These are phyloP conservation scores for Thumatha senex DNA, from an alignment of 2,888 invertebrate genomes.

Conservation along the genomic window DNA sequence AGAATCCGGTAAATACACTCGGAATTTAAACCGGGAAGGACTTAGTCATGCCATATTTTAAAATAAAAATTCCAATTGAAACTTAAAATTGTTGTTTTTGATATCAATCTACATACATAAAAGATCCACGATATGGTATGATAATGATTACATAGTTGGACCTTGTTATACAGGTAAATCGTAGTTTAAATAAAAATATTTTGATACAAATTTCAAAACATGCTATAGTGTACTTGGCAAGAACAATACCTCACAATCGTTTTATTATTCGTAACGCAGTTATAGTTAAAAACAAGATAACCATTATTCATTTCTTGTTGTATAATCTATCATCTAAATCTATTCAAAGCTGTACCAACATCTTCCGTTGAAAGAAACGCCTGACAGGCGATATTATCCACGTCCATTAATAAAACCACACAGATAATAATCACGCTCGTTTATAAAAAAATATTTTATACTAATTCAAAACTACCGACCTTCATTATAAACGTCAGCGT, in stretches of 20 bases:
- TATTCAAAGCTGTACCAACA: conserved; percentile 21
- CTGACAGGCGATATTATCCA: conserved; percentile 37
- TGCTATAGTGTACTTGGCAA: conserved; percentile 1
- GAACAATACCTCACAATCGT: neutral
- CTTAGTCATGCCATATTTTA: too few species aligned
- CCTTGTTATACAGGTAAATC: neutral
- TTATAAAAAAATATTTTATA: conserved; percentile 57
- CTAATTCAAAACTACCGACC: conserved; percentile 71
- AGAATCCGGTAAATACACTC: too few species aligned
- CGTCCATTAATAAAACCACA: conserved; percentile 55
- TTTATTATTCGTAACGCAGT: conserved; percentile 3
- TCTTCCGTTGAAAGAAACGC: conserved; percentile 23
- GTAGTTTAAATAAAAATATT: neutral
- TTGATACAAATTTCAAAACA: conserved; percentile 2
- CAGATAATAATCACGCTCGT: conserved; percentile 60
- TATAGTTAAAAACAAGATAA: conserved; percentile 11
- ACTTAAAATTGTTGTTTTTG: too few species aligned
- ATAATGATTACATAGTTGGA: too few species aligned
- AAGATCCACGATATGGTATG: too few species aligned
- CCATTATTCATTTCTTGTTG: conserved; percentile 15
- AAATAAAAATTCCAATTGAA: too few species aligned
- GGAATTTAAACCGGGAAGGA: too few species aligned
- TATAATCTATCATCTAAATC: conserved; percentile 21
- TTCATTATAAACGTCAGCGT: conserved; percentile 77
- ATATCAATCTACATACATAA: too few species aligned